Base-by-base conservation (phyloP, 2,888 invertebrate species). In the Biston stratarius region DNA sequence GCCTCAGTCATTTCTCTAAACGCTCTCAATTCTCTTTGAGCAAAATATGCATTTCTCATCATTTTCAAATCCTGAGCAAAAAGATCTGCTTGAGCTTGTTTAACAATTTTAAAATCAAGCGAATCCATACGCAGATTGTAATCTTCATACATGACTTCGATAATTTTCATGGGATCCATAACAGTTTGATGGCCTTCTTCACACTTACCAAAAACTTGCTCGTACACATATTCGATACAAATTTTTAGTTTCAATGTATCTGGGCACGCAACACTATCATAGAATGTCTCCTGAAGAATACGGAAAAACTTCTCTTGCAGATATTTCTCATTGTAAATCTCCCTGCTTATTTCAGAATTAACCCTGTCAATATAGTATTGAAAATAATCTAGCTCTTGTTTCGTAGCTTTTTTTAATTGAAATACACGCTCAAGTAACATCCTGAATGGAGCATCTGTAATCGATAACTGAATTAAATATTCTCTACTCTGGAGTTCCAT, bases 401-500 rank as follows among this genome's bases (percentile, higher is more conserved):
- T 86, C 6, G 92, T 89, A 8, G 77, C 82, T 61, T 76, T 75
- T 72, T 89, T 89, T 24, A 94, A 78, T 74, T 89, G 87, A 65
- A 84, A 89, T 6, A 88, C 90, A 33, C 87, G 85, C 33, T 89
- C 86, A 72, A 82, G 82, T 69, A 94, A 77, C 57, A 84, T 65
- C 53, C 86, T 82, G 72, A 79, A 87, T 9, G 92, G 91, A 11
- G 72, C 84, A 72, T 86, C 88, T 5, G 90, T 92, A 77, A 89
- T 91, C 1, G 93, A 82, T 40, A 91, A 83, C 68, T 94, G 87
- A 66, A 79, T 88, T 64, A 94, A 81, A 80, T 94, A 94, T 79
- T 93, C 92, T 74, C 94, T 84, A 72, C 94, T 94, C 75, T 94
- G 94, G 71, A 93, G 78, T 76, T 94, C 93, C 92, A 93, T 92